Evolutionary conservation across 2,113 vertebrate species (phyloP).

Genomic region (Patagioenas fasciata): DNA sequence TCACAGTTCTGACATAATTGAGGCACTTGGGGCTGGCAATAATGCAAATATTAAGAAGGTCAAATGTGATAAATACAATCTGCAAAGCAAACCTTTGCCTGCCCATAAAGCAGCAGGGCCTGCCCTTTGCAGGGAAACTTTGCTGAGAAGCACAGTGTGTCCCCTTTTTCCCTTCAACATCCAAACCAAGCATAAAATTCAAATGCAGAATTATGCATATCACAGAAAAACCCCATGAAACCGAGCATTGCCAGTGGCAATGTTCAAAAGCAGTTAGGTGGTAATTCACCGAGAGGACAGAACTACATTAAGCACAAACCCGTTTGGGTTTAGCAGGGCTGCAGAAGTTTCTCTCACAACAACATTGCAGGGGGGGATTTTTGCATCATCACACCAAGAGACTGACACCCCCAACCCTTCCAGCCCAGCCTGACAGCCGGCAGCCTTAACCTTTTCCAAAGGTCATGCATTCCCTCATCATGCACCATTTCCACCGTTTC

Average conservation of each 20-base stretch:
- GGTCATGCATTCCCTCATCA: slow-evolving; percentile 46
- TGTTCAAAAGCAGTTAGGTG: background rate
- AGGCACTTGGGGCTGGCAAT: background rate
- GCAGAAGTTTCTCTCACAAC: background rate
- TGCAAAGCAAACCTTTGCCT: background rate
- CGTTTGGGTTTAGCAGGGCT: fast-evolving
- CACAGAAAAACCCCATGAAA: fast-evolving
- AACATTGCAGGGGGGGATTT: fast-evolving
- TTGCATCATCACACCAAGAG: too few relatives aligned
- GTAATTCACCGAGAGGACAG: background rate
- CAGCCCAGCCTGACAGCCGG: background rate
- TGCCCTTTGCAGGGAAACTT: fast-evolving
- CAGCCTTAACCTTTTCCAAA: slow-evolving; percentile 63
- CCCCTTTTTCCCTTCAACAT: background rate
- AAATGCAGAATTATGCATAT: background rate
- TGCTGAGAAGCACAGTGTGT: background rate
- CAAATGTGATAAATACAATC: fast-evolving
- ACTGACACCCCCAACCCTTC: too few relatives aligned
- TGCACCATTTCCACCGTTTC: background rate
- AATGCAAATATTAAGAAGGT: background rate
- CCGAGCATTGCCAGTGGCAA: background rate
- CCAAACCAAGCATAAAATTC: too few relatives aligned
- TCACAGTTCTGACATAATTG: background rate
- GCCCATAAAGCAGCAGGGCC: background rate
- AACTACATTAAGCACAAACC: background rate